Conservation (phyloP, 2,113 vertebrate species). For the Heterochromis multidens region DNA sequence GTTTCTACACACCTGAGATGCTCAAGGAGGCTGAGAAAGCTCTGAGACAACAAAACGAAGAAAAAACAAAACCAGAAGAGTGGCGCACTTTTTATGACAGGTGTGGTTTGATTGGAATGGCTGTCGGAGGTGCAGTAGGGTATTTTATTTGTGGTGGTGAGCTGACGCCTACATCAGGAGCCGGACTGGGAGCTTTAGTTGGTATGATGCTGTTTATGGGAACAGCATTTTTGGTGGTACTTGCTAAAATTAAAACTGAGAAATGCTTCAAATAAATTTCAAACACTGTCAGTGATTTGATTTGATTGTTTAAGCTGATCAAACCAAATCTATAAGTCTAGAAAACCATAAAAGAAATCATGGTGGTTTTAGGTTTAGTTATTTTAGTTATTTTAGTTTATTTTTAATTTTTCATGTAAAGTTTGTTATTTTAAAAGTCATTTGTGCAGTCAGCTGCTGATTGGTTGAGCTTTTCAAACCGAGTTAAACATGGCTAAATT, state of each 20-base stretch:
- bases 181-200: rapidly evolving
- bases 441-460: neutral
- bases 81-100: rapidly evolving
- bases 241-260: neutral
- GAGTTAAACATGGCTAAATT: neutral
- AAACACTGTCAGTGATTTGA: neutral
- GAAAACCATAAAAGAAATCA: neutral
- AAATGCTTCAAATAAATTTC: rapidly evolving
- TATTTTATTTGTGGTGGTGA: neutral
- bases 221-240: neutral
- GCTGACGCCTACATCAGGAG: neutral
- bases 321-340: neutral
- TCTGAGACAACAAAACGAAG: neutral
- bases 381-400: rapidly evolving
- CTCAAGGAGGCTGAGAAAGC: neutral
- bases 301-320: neutral
- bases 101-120: neutral
- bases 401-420: neutral
- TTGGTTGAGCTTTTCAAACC: neutral
- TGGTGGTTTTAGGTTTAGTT: neutral
- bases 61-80: neutral
- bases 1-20: neutral
- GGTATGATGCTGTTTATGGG: rapidly evolving
- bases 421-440: neutral
- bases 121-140: rapidly evolving